Evolutionary conservation across 2,888 invertebrate species (phyloP).

Genomic region (Eupeodes luniger): DNA sequence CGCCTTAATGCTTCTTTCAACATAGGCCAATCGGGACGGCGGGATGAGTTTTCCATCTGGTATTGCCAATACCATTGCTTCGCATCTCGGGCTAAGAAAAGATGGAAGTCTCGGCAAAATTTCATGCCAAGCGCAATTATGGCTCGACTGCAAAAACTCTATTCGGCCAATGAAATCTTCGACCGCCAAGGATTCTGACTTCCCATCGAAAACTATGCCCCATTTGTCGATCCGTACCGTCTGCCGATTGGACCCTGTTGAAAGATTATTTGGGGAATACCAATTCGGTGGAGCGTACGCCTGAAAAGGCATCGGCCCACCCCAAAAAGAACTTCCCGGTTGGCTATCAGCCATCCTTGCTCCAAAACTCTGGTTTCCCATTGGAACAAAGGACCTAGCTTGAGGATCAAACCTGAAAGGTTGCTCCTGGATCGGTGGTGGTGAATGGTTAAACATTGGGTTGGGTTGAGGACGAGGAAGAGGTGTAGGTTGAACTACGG

Average conservation of each 20-base stretch:
- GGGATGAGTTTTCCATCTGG: neutral
- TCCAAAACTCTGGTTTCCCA: too few relatives aligned
- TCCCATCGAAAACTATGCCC: neutral
- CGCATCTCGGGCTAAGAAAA: neutral
- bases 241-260: neutral
- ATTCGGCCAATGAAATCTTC: neutral
- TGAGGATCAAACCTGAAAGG: too few relatives aligned
- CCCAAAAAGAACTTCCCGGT: too few relatives aligned
- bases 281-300: too few relatives aligned
- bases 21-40: neutral
- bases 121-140: neutral
- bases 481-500: too few relatives aligned
- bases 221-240: neutral
- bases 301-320: too few relatives aligned
- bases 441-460: too few relatives aligned
- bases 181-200: neutral
- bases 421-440: too few relatives aligned
- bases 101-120: neutral
- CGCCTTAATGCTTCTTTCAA: neutral
- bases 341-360: too few relatives aligned
- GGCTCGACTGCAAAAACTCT: neutral
- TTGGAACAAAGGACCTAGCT: too few relatives aligned
- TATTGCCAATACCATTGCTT: neutral
- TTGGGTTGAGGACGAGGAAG: too few relatives aligned
- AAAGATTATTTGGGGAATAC: too few relatives aligned